Base-by-base conservation (phyloP, 2,113 vertebrate species). In the Megaceryle torquata region DNA sequence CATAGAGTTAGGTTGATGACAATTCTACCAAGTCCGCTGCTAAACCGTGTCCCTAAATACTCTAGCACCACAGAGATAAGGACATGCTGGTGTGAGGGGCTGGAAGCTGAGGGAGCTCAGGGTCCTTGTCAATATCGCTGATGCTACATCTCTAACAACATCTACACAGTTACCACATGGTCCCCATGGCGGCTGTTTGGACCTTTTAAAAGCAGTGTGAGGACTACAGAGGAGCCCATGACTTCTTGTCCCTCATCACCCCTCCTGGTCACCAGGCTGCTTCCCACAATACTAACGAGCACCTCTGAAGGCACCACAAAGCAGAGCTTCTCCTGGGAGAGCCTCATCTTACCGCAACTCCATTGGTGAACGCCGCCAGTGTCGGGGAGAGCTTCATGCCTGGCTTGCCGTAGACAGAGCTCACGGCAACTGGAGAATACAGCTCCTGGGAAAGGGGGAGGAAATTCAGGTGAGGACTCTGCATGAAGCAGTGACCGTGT, bases 301-400 rank as follows among this genome's bases (percentile, higher is more conserved):
- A 29, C 31, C 63, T 51, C 5, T 24, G 63, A 71, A 80, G 92
- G 50, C 21, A 29, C 22, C 43, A 16, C 17, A 14, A 44, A 50
- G 79, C 22, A 61, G 51, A 67, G 13, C 10, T 63, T 13, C 29
- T 51, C 43, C 64, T 41, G 69, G 48, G 6, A 72, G 15, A 68
- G 21, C 26, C 10, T 33, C 17, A 22, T 89, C 98, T 98, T 96
- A 99, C 99, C 57, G 99, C 98, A 54, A 99, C 98, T n/a, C 99
- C 98, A 1, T 99, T 99, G 94, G 98, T 98, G 61, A 99, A 99
- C 0, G 99, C 98, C 6, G 99, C 98, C 91, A 99, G 95, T 4
- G 97, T 98, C 0, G 98, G 98, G 26, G 98, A 98, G 19, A 99
- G 98, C 87, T 96, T 98, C 57, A 96, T 60, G 0, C 96, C 98